Evolutionary conservation across 2,797 vertebrate species (phyloP).

Genomic region (Siniperca scherzeri): DNA sequence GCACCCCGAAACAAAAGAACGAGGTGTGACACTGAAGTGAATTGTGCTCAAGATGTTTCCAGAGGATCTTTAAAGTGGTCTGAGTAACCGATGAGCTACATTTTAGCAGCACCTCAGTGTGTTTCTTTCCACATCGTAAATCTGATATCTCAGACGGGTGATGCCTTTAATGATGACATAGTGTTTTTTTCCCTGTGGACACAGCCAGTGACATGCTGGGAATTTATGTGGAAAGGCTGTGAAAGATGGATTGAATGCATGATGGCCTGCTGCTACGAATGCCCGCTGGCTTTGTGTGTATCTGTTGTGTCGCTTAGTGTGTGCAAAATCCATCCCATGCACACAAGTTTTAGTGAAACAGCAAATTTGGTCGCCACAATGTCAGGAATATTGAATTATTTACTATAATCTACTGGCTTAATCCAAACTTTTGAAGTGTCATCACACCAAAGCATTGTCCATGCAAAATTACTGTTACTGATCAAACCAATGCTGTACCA

Average conservation of each 20-base stretch:
- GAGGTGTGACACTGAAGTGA: constrained; percentile 69
- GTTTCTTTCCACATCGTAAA: constrained; percentile 79
- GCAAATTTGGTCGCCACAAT: background rate
- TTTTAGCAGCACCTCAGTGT: constrained; percentile 63
- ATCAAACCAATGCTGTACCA: constrained; percentile 10
- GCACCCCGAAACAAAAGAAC: constrained; percentile 64
- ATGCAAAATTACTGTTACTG: background rate
- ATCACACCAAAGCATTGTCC: background rate
- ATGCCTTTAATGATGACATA: constrained; percentile 67
- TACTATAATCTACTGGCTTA: background rate
- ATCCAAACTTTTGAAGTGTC: background rate
- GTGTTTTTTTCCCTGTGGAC: constrained; percentile 49
- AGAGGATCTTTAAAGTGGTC: constrained; percentile 62
- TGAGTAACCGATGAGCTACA: constrained; percentile 62
- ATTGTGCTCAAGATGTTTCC: constrained; percentile 51
- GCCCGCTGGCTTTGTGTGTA: constrained; percentile 18
- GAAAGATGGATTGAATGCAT: constrained; percentile 46
- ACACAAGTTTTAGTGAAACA: background rate
- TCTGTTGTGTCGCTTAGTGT: constrained; percentile 37
- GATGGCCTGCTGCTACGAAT: constrained; percentile 26
- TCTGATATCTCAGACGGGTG: constrained; percentile 69
- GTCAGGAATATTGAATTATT: background rate
- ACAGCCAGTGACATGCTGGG: constrained; percentile 64
- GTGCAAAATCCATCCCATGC: constrained; percentile 11
- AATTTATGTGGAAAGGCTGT: constrained; percentile 65